Evolutionary conservation across 2,888 invertebrate species (phyloP).

Genomic region (Cryptocheilus praepositus): DNA sequence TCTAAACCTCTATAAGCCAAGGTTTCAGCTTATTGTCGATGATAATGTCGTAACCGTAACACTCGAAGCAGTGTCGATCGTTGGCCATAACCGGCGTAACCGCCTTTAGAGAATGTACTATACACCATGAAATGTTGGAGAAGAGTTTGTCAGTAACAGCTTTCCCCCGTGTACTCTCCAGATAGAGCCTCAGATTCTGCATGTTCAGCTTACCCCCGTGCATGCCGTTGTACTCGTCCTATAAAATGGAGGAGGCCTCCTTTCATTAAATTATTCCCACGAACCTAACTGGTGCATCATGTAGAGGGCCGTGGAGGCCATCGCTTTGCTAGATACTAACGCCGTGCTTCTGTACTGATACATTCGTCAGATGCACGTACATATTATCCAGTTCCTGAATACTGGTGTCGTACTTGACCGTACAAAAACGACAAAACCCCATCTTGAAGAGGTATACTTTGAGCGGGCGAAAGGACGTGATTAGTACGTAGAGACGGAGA

Average conservation of each 20-base stretch:
- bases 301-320: neutral
- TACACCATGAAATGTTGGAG: constrained; percentile 91
- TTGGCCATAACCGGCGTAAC: constrained; percentile 95
- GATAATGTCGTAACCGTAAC: constrained; percentile 97
- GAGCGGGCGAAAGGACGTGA: constrained; percentile 94
- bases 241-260: constrained; percentile 33
- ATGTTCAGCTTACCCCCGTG: constrained; percentile 97
- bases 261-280: no score
- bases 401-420: constrained; percentile 94
- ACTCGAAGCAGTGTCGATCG: constrained; percentile 94
- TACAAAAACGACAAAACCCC: constrained; percentile 97
- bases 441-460: constrained; percentile 94
- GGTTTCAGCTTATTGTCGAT: constrained; percentile 96
- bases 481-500: constrained; percentile 92
- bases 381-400: constrained; percentile 92
- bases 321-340: constrained; percentile 74
- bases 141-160: constrained; percentile 92
- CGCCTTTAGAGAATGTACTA: constrained; percentile 94
- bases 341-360: constrained; percentile 98
- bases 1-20: constrained; percentile 75
- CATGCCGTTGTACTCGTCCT: constrained; percentile 94
- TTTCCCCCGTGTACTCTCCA: constrained; percentile 94
- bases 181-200: constrained; percentile 90
- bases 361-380: constrained; percentile 97
- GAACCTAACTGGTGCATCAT: no score